Conservation (phyloP, 2,113 vertebrate species). For the Equus quagga region DNA sequence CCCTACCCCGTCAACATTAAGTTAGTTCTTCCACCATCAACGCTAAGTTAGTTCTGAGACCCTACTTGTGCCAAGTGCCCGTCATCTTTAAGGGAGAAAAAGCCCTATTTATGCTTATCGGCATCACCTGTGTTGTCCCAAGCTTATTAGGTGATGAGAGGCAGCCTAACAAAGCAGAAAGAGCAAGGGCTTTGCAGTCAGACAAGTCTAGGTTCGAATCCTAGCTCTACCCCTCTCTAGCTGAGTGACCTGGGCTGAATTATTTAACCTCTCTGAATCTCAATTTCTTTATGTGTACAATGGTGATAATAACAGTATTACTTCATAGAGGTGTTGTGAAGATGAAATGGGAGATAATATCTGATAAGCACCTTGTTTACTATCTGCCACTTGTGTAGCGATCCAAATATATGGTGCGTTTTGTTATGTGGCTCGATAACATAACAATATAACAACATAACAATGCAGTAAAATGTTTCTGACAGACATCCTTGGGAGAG, state of each 20-base stretch:
- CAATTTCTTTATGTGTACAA: not conserved
- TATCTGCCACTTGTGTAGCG: not conserved
- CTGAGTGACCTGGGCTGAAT: not conserved
- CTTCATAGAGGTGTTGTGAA: not conserved
- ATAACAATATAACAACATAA: not conserved
- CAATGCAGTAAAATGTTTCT: not conserved
- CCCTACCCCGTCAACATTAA: not conserved
- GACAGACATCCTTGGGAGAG: not conserved
- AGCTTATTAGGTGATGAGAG: not conserved
- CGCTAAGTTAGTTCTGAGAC: not conserved
- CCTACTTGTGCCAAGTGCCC: not conserved
- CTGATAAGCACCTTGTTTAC: not conserved
- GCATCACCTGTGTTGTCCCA: not conserved
- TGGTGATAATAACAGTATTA: not conserved
- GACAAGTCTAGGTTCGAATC: not conserved
- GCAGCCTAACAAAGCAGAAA: not conserved
- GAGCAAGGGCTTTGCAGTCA: not conserved
- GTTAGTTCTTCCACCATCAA: not conserved
- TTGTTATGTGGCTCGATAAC: not conserved
- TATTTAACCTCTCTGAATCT: not conserved
- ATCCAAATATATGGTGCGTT: not conserved
- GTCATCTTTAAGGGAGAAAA: not conserved
- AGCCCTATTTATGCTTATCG: not conserved
- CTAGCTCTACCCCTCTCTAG: not conserved
- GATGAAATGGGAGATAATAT: not conserved